Percentiles rank a stretch among this genome's conserved stretches.
phyloP scores from a whole-genome alignment of 1,140 invertebrate species.

The Onthophagus taurus region DNA sequence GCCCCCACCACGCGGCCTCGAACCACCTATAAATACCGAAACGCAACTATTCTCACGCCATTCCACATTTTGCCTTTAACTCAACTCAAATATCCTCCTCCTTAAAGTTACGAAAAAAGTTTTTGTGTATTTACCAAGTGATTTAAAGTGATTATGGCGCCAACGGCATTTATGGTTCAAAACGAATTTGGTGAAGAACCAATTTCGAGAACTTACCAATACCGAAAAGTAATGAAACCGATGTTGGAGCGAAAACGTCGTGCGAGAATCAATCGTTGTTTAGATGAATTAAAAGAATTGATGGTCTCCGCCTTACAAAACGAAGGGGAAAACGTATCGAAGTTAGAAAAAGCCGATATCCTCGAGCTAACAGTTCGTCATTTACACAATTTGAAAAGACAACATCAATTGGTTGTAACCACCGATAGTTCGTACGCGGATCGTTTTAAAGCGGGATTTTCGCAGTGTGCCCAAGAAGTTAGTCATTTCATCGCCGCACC shows the following conservation, averaged over 20 bases:
- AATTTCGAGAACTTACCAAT: slow-evolving; percentile 80
- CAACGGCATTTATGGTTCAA: slow-evolving; percentile 28
- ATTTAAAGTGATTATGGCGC: no score
- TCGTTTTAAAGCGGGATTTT: slow-evolving; percentile 81
- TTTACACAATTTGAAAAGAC: slow-evolving; percentile 70
- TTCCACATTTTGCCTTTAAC: no score
- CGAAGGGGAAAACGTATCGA: slow-evolving; percentile 82
- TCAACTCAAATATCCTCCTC: no score
- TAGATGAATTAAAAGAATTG: slow-evolving; percentile 86
- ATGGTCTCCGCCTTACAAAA: slow-evolving; percentile 79
- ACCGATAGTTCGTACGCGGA: slow-evolving; percentile 63
- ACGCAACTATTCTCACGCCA: no score
- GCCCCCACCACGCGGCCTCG: no score
- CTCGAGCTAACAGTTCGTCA: slow-evolving; percentile 90
- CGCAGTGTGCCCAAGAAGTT: slow-evolving; percentile 85
- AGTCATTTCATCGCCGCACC: slow-evolving; percentile 59
- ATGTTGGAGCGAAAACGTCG: slow-evolving; percentile 89
- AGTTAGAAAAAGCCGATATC: slow-evolving; percentile 95
- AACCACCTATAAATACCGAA: no score
- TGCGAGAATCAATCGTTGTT: slow-evolving; percentile 87
- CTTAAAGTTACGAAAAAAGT: no score
- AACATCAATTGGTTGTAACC: slow-evolving; percentile 53
- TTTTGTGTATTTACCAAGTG: no score
- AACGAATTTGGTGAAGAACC: slow-evolving; percentile 43
- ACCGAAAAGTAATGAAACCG: slow-evolving; percentile 92